A percentile compares a stretch with the other conserved stretches of the same genome.
phyloP scores from a whole-genome alignment of 2,113 vertebrate genomes.

The Lampris incognitus region DNA sequence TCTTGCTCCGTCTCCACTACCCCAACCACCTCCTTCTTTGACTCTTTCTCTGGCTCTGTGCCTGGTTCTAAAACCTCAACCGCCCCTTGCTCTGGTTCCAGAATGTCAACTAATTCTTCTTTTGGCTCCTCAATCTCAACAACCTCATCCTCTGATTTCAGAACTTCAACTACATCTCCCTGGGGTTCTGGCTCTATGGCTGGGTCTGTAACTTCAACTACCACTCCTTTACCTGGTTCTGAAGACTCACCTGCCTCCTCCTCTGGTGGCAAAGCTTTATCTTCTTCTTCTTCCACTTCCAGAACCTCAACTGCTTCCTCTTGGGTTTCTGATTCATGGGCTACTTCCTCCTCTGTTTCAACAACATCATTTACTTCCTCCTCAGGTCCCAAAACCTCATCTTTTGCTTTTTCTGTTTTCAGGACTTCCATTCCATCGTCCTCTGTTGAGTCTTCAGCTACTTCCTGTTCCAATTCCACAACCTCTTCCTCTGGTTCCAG shows the following conservation, averaged over 20 bases:
- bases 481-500: conserved; percentile 15
- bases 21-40: conserved; percentile 7
- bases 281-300: background rate
- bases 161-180: background rate
- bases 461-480: conserved; percentile 1
- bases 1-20: conserved; percentile 5
- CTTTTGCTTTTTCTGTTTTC: background rate
- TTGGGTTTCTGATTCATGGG: background rate
- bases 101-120: conserved; percentile 1
- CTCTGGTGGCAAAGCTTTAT: background rate
- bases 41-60: background rate
- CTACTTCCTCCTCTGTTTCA: background rate
- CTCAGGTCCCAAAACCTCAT: background rate
- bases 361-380: background rate
- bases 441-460: background rate
- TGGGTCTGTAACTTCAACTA: background rate
- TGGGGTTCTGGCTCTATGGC: conserved; percentile 9
- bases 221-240: background rate
- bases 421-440: conserved; percentile 3
- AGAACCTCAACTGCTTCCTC: background rate
- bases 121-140: conserved; percentile 8
- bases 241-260: background rate
- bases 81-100: conserved; percentile 7
- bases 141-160: background rate
- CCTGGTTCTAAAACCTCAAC: background rate